A percentile compares a stretch with the other conserved stretches of the same genome.
Evolutionary conservation across 1,140 invertebrate genomes (phyloP).

Genomic region (Magallana angulata): DNA sequence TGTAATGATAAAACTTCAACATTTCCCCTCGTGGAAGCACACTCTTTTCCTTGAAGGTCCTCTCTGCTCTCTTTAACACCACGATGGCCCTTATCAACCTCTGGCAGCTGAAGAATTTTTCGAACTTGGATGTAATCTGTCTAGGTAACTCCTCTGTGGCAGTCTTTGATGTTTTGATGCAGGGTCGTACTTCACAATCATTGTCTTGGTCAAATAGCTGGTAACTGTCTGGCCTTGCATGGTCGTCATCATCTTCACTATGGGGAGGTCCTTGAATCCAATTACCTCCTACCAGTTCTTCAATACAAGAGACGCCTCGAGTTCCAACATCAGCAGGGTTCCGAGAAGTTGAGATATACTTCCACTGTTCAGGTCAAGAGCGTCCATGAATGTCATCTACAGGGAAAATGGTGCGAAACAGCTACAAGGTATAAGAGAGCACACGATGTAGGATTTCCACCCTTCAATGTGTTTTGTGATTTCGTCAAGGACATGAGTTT

Average conservation of each 20-base stretch:
- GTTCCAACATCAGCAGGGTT: constrained; percentile 52
- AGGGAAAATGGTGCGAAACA: constrained; percentile 52
- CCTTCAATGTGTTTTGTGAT: constrained; percentile 54
- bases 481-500: constrained; percentile 55
- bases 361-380: constrained; percentile 51
- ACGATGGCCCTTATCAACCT: background rate
- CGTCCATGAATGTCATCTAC: constrained; percentile 40
- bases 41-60: background rate
- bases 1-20: constrained; percentile 42
- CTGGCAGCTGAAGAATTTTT: constrained; percentile 3
- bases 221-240: background rate
- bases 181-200: background rate
- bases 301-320: constrained; percentile 16
- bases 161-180: background rate
- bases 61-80: background rate
- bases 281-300: background rate
- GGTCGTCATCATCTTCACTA: background rate
- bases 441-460: constrained; percentile 48
- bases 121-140: background rate
- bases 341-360: constrained; percentile 34
- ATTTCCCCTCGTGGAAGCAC: background rate
- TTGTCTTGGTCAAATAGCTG: background rate
- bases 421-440: constrained; percentile 43
- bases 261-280: background rate
- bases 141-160: background rate